Percentiles rank a stretch among this genome's conserved stretches.
Evolutionary conservation across 2,797 vertebrate species (phyloP).

Genomic region (Cryptoprocta ferox): DNA sequence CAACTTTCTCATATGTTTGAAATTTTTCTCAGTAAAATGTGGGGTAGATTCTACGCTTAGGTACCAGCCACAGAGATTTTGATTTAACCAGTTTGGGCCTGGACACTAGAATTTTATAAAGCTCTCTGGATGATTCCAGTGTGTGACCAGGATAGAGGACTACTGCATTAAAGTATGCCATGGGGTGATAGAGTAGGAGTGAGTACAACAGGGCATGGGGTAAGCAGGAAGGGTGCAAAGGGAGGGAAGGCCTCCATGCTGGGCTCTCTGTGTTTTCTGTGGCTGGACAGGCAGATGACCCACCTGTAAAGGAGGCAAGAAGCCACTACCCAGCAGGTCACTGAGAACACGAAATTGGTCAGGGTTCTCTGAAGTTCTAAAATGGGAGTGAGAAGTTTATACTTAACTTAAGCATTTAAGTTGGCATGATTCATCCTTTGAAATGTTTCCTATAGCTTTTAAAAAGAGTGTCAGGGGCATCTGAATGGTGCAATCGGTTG

Average conservation of each 20-base stretch:
- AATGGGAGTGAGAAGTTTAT: background rate
- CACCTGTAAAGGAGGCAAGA: background rate
- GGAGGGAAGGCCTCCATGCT: background rate
- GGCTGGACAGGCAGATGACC: background rate
- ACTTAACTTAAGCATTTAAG: conserved; percentile 55
- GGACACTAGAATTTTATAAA: background rate
- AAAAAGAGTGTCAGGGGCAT: background rate
- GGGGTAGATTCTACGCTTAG: background rate
- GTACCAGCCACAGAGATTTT: background rate
- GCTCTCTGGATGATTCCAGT: background rate
- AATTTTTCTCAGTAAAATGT: conserved; percentile 15
- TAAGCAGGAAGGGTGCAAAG: background rate
- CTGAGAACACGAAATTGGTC: background rate
- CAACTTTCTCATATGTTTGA: background rate
- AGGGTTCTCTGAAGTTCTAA: conserved; percentile 49
- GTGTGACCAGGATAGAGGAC: background rate
- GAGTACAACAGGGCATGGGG: background rate
- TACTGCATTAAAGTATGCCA: background rate
- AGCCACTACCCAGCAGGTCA: background rate
- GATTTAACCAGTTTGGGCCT: background rate
- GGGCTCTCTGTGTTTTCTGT: background rate
- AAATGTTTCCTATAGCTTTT: conserved; percentile 32
- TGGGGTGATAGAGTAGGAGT: background rate
- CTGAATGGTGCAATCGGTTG: too few species aligned
- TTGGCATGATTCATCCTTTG: conserved; percentile 42